A percentile compares a stretch with the other conserved stretches of the same genome.
Evolutionary conservation across 1,140 invertebrate species (phyloP).

Genomic region (Asbolus verrucosus): DNA sequence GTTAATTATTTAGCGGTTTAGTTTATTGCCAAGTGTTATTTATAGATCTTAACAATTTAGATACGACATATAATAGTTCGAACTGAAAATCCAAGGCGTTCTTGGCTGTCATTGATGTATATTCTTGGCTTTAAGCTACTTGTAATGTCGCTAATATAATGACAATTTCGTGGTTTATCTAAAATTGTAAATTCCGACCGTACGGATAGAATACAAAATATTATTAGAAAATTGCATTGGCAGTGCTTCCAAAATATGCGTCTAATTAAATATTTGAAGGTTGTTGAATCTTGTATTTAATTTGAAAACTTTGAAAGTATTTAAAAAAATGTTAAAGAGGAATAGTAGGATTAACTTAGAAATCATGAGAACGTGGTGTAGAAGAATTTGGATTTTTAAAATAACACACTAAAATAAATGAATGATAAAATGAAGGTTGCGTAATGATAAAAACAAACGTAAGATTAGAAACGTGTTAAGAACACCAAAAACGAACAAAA

Average conservation of each 20-base stretch:
- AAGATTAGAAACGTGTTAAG: too few relatives aligned
- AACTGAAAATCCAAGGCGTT: slow-evolving; percentile 28
- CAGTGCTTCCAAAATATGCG: slow-evolving; percentile 6
- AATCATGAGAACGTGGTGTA: too few relatives aligned
- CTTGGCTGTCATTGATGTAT: slow-evolving; percentile 32
- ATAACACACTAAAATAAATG: too few relatives aligned
- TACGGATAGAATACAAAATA: background rate
- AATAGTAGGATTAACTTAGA: background rate
- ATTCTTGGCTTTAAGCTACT: slow-evolving; percentile 19
- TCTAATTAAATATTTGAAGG: slow-evolving; percentile 12
- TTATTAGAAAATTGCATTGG: slow-evolving; percentile 15
- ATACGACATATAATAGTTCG: slow-evolving; percentile 34
- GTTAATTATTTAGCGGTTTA: slow-evolving; percentile 9
- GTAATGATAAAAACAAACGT: too few relatives aligned
- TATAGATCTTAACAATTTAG: slow-evolving; percentile 30
- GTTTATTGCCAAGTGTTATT: slow-evolving; percentile 29
- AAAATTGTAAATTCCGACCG: slow-evolving; percentile 18
- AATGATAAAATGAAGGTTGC: too few relatives aligned
- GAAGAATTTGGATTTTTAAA: too few relatives aligned
- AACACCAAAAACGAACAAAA: too few relatives aligned
- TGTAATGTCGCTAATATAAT: slow-evolving; percentile 30
- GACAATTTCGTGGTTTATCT: background rate
- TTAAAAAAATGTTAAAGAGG: too few relatives aligned
- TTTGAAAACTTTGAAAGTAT: too few relatives aligned
- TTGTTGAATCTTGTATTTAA: too few relatives aligned